Evolutionary conservation across 1,140 invertebrate species (phyloP), one percentile per base, ranked within the genome.

Genomic region (Diachasma alloeum): DNA sequence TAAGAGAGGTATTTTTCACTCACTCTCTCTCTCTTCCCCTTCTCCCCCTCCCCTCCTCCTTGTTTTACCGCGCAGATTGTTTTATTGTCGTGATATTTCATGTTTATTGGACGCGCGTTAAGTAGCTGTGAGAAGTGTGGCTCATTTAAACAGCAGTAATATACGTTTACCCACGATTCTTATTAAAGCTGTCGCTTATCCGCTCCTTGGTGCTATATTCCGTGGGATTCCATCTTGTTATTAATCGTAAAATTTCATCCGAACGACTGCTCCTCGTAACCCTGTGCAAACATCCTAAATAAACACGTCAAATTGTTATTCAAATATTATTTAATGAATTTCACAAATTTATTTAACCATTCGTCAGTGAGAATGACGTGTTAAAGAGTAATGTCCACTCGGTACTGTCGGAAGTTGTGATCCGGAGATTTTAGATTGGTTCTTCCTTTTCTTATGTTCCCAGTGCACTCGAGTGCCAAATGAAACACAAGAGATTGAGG

Each of bases 31-130:
- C n/a, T 53, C 10, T 46, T 46, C 10, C 44, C 15, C 13, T 36
- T 72, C 36, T 26, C 31, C 31, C 53, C 66, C 56, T 68, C 63
- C 75, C 17, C 59, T 44, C 48, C 63, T 46, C 66, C 63, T 53
- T 59, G 36, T 75, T 78, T 77, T 80, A 72, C 76, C 77, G 75
- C 66, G 74, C 72, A 76, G 74, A 80, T 80, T 79, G 77, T 80
- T 80, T 80, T 81, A 82, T 80, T 81, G 79, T 81, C 78, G 67
- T 59, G 75, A 70, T 80, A 81, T 78, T 82, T 79, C 80, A 81
- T 80, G 79, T 83, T 84, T 81, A 82, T 83, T 82, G 78, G 81
- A 82, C 77, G 76, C 56, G 70, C 75, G 79, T 78, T 80, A 80
- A 80, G 76, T 80, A 80, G 79, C 76, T 77, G 79, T 80, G 79